phyloP scores from a whole-genome alignment of 2,113 vertebrate genomes.

The Cololabis saira region DNA sequence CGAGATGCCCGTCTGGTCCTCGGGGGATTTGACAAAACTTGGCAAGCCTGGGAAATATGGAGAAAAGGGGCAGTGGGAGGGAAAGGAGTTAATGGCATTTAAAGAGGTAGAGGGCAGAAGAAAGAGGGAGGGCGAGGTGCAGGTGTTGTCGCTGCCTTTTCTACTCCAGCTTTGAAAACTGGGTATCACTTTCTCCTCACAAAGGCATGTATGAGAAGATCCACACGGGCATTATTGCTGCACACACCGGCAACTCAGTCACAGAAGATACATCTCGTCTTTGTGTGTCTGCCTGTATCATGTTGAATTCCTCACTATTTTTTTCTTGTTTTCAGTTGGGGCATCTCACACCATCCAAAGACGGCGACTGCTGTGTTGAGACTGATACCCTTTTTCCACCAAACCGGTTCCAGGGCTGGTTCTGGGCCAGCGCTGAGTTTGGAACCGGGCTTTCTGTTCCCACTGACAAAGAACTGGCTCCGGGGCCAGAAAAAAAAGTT shows the following conservation, averaged over 20 bases:
- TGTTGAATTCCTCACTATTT: constrained; percentile 31
- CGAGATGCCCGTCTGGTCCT: constrained; percentile 97
- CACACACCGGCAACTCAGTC: constrained; percentile 46
- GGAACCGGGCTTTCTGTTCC: too few relatives aligned
- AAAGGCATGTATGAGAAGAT: constrained; percentile 36
- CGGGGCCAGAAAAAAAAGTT: too few relatives aligned
- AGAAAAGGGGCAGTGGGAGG: constrained; percentile 12
- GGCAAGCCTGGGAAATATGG: constrained; percentile 87
- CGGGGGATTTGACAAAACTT: constrained; percentile 93
- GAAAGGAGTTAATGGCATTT: constrained; percentile 12
- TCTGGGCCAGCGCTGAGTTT: too few relatives aligned
- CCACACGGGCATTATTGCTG: constrained; percentile 31
- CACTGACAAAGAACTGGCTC: too few relatives aligned
- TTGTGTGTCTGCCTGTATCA: constrained; percentile 31
- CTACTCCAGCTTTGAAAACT: constrained; percentile 25
- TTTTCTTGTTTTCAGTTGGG: neutral
- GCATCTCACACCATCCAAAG: constrained; percentile 4
- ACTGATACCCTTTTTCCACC: too few relatives aligned
- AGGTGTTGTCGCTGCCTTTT: constrained; percentile 18
- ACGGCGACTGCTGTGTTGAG: constrained; percentile 8
- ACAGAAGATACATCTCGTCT: constrained; percentile 20
- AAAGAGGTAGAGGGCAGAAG: neutral
- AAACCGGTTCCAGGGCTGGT: too few relatives aligned
- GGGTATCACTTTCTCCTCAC: constrained; percentile 44
- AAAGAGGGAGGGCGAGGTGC: neutral